Evolutionary conservation across 2,888 invertebrate species (phyloP).

Genomic region (Thelaira solivaga): DNA sequence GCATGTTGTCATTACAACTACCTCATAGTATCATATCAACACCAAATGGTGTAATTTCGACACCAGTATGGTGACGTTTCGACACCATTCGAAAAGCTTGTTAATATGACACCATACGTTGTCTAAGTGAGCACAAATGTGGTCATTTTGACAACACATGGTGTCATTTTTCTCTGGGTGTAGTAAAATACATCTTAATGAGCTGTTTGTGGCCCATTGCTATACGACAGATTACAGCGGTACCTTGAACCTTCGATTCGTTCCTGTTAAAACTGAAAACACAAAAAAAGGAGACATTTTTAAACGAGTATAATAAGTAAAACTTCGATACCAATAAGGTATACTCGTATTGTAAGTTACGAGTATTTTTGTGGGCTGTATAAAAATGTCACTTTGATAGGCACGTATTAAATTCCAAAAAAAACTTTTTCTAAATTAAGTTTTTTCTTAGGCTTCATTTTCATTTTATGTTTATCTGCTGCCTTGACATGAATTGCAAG

Average conservation of each 20-base stretch:
- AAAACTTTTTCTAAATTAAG: background rate
- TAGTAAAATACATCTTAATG: too few species aligned
- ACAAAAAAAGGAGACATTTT: background rate
- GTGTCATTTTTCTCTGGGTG: too few species aligned
- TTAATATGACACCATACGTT: too few species aligned
- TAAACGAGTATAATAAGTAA: too few species aligned
- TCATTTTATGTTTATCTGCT: constrained; percentile 7
- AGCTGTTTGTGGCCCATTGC: too few species aligned
- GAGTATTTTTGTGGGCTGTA: constrained; percentile 51
- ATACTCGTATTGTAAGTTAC: constrained; percentile 58
- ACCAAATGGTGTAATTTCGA: too few species aligned
- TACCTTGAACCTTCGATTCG: background rate
- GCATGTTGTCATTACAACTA: too few species aligned
- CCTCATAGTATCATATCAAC: too few species aligned
- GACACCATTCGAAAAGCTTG: too few species aligned
- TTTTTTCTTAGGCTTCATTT: background rate
- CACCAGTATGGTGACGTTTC: too few species aligned
- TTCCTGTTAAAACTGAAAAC: constrained; percentile 8
- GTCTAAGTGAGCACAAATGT: too few species aligned
- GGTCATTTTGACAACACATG: too few species aligned
- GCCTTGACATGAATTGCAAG: constrained; percentile 49
- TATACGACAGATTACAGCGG: background rate
- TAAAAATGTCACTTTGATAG: constrained; percentile 62
- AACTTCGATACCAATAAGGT: constrained; percentile 48
- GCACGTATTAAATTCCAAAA: constrained; percentile 61